Percentiles rank a stretch among this genome's conserved stretches.
Evolutionary conservation across 2,113 vertebrate genomes (phyloP).

Genomic region (Gopherus flavomarginatus): DNA sequence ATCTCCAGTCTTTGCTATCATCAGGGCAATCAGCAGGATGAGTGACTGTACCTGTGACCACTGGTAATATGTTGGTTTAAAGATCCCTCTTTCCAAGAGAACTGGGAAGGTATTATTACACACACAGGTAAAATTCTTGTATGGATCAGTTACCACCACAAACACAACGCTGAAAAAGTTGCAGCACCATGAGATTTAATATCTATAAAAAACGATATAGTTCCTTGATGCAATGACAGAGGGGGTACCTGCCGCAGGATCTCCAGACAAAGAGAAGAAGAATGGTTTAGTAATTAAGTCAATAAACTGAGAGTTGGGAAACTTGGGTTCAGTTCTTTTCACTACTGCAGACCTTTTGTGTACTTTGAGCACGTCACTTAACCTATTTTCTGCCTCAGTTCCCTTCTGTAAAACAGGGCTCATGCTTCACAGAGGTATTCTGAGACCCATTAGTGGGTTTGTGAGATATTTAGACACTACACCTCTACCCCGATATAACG

Average conservation of each 20-base stretch:
- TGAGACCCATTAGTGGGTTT: constrained; percentile 11
- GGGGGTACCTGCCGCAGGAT: neutral
- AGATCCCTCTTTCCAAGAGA: neutral
- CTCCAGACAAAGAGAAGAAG: neutral
- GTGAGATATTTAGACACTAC: constrained; percentile 20
- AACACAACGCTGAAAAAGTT: neutral
- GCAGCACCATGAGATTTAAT: neutral
- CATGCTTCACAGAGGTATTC: neutral
- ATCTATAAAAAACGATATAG: neutral
- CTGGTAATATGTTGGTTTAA: neutral
- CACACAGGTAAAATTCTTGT: rapidly evolving
- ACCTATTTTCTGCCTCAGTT: too few species aligned
- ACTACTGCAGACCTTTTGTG: neutral
- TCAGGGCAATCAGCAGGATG: neutral
- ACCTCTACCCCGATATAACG: too few species aligned
- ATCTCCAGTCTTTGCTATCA: constrained; percentile 21
- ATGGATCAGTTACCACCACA: neutral
- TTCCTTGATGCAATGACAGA: neutral
- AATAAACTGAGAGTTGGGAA: neutral
- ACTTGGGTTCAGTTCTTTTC: neutral
- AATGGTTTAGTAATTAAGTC: neutral
- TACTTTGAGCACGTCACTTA: neutral
- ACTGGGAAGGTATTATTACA: constrained; percentile 2
- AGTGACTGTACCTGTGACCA: neutral
- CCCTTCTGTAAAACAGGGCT: neutral